phyloP scores from a whole-genome alignment of 1,140 invertebrate genomes.

The Drosophila navojoa region DNA sequence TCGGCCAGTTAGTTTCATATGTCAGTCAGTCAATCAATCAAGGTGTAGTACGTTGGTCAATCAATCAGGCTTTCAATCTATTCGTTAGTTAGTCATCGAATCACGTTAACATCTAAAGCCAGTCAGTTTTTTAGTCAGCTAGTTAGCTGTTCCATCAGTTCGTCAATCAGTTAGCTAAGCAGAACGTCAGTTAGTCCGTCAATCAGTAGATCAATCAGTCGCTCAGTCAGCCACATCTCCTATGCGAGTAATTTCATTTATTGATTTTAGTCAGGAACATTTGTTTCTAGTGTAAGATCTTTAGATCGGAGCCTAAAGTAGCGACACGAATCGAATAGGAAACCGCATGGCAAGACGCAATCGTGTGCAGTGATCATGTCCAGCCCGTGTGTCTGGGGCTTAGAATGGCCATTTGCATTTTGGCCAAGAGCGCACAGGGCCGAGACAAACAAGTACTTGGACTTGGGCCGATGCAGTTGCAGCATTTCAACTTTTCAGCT shows the following conservation, averaged over 20 bases:
- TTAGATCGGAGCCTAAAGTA: neutral
- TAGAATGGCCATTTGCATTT: slow-evolving; percentile 25
- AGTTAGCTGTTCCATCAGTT: too few species aligned
- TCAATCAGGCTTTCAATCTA: neutral
- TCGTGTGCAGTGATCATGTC: slow-evolving; percentile 26
- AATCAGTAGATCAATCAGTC: too few species aligned
- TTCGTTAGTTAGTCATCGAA: neutral
- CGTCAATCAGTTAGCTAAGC: too few species aligned
- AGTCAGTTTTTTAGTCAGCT: too few species aligned
- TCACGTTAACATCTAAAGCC: neutral
- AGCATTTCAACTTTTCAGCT: slow-evolving; percentile 34
- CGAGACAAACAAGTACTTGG: slow-evolving; percentile 20
- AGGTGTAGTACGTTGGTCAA: neutral
- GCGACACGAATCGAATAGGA: slow-evolving; percentile 17
- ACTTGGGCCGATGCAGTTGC: neutral
- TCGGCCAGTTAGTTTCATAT: too few species aligned
- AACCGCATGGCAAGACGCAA: slow-evolving; percentile 14
- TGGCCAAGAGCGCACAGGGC: slow-evolving; percentile 14
- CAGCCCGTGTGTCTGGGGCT: slow-evolving; percentile 15
- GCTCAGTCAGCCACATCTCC: too few species aligned
- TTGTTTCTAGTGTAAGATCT: neutral
- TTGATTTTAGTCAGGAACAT: neutral
- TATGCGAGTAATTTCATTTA: too few species aligned
- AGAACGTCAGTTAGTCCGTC: too few species aligned
- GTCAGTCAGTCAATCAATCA: too few species aligned